Evolutionary conservation across 2,888 invertebrate genomes (phyloP).

Genomic region (Chrysina gloriosa): DNA sequence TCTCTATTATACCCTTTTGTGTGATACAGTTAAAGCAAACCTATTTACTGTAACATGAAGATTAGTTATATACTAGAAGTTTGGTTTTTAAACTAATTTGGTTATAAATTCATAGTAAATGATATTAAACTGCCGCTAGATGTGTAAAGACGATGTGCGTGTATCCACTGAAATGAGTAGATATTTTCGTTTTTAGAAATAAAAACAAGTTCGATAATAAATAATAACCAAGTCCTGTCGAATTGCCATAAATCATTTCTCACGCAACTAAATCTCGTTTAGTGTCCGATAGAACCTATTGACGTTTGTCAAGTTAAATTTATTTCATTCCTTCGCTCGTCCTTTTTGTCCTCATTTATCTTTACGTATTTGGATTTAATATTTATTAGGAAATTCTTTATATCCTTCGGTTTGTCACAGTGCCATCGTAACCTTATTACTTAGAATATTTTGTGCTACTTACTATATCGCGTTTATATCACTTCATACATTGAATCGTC

Average conservation of each 20-base stretch:
- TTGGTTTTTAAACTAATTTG: too few species aligned
- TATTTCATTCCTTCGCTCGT: neutral
- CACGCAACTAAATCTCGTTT: neutral
- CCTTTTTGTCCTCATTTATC: neutral
- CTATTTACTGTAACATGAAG: too few species aligned
- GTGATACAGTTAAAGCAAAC: too few species aligned
- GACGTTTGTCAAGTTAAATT: neutral
- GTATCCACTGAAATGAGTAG: too few species aligned
- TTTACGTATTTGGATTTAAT: neutral
- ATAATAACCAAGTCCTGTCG: too few species aligned
- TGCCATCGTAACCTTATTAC: conserved; percentile 1
- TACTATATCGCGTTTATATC: neutral
- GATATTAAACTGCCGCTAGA: too few species aligned
- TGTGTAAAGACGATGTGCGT: too few species aligned
- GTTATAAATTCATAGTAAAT: too few species aligned
- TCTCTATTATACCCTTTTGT: too few species aligned
- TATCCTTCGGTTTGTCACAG: neutral
- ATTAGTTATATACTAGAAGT: too few species aligned
- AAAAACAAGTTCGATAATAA: too few species aligned
- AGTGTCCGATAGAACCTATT: neutral
- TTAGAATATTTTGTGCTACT: neutral
- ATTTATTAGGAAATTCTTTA: neutral
- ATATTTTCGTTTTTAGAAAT: too few species aligned
- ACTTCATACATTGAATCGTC: neutral
- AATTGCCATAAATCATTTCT: neutral